phyloP scores from a whole-genome alignment of 2,113 vertebrate species.

The Gallinago jamesoni region DNA sequence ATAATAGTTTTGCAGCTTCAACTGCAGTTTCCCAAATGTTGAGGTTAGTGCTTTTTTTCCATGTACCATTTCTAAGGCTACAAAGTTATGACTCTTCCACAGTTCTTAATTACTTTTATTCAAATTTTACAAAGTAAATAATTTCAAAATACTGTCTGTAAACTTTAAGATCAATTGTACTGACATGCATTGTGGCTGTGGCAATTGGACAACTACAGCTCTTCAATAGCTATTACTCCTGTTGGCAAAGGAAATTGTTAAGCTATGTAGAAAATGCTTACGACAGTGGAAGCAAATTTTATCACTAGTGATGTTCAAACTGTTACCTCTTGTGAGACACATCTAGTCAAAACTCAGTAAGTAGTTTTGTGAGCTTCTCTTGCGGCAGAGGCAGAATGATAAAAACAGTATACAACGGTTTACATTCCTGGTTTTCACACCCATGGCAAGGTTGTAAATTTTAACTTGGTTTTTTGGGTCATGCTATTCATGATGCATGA shows the following conservation, averaged over 20 bases:
- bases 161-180: background rate
- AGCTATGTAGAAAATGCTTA: background rate
- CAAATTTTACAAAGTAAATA: background rate
- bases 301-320: background rate
- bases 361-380: background rate
- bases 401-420: background rate
- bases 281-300: background rate
- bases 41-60: background rate
- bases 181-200: background rate
- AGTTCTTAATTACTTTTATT: conserved; percentile 12
- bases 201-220: background rate
- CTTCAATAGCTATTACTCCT: background rate
- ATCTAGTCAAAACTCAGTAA: background rate
- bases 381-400: background rate
- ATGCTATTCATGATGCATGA: background rate
- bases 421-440: background rate
- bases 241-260: background rate
- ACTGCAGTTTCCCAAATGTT: background rate
- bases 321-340: background rate
- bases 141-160: background rate
- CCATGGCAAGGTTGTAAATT: background rate
- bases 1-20: background rate
- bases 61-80: background rate
- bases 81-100: background rate
- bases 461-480: background rate